phyloP scores from a whole-genome alignment of 2,888 invertebrate genomes.

The Eueremaeus valkanovi region DNA sequence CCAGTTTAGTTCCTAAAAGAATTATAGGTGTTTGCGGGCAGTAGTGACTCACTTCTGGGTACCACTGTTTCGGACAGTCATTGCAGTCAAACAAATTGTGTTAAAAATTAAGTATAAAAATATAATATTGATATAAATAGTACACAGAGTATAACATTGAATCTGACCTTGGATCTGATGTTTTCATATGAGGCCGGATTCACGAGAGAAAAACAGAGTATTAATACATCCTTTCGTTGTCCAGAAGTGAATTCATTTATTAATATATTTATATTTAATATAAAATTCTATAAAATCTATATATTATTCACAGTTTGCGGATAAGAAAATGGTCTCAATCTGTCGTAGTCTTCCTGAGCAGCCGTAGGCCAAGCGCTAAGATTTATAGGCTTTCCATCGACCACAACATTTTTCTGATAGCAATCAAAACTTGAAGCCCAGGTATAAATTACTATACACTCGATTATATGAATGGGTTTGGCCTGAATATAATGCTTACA shows the following conservation, averaged over 20 bases:
- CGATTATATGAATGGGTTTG: too few species aligned
- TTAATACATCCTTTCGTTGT: slow-evolving; percentile 77
- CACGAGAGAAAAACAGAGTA: slow-evolving; percentile 98
- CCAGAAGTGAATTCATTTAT: neutral
- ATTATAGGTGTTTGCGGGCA: slow-evolving; percentile 99
- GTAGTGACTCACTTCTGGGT: slow-evolving; percentile 99
- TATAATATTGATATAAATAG: slow-evolving; percentile 56
- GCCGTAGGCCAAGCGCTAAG: slow-evolving; percentile 98
- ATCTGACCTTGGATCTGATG: slow-evolving; percentile 85
- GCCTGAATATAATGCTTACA: too few species aligned
- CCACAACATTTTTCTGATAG: slow-evolving; percentile 90
- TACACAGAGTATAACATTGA: too few species aligned
- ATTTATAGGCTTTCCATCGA: slow-evolving; percentile 94
- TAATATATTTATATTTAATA: slow-evolving; percentile 47
- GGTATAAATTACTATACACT: too few species aligned
- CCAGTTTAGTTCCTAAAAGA: slow-evolving; percentile 99
- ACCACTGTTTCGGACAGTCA: slow-evolving; percentile 65
- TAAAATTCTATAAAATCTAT: neutral
- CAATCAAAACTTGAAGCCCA: too few species aligned
- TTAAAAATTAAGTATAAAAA: slow-evolving; percentile 11
- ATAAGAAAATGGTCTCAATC: slow-evolving; percentile 90
- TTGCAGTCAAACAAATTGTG: neutral
- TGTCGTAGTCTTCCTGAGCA: slow-evolving; percentile 95
- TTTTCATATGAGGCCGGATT: slow-evolving; percentile 99
- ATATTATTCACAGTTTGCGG: slow-evolving; percentile 74